Base-by-base conservation (phyloP, 35 echinoderm and acorn worm species). In the Stichopus chloronotus region DNA sequence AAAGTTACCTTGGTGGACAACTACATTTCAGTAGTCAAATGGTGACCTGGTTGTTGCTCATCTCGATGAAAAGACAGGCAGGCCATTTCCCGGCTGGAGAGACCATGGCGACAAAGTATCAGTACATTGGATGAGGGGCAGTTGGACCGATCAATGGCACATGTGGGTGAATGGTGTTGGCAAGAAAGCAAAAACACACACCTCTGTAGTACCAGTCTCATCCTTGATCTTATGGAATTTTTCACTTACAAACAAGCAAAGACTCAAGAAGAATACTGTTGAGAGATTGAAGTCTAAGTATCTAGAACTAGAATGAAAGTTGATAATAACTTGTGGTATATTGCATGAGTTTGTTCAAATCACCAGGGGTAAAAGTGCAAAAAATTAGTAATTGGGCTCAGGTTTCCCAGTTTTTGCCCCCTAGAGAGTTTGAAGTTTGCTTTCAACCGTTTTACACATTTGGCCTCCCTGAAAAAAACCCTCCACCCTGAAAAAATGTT, bases 101-200 rank as follows among this genome's bases (percentile, higher is more conserved):
- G 52, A n/a, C 17, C 9, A n/a, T 13, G 52, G 53, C 54, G 52
- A 58, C 4, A 21, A 57, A 7, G 56, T 57, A 4, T 13, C 16
- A 5, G 16, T 85, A 56, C 82, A 85, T 58, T 85, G 82, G 82
- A 85, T 85, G 82, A 55, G n/a, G 56, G 82, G 82, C 9, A 85
- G 82, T 53, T 85, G 43, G 82, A 85, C 82, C 21, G 82, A 30
- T 11, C 30, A 7, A 5, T 85, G 82, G 82, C 82, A 85, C 5
- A 56, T 58, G 56, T 85, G 82, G 82, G 21, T 21, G 7, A 7
- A 55, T 58, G 82, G 82, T 85, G 8, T 85, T 7, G 82, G 82
- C 11, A 54, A 85, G 17, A 85, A 25, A 5, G 82, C 82, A 13
- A 85, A 85, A 20, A 1, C 82, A 55, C 54, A 85, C 53, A 85